A percentile compares a stretch with the other conserved stretches of the same genome.
Evolutionary conservation across 1,140 invertebrate genomes (phyloP).

Genomic region (Drosophila pectinifera): DNA sequence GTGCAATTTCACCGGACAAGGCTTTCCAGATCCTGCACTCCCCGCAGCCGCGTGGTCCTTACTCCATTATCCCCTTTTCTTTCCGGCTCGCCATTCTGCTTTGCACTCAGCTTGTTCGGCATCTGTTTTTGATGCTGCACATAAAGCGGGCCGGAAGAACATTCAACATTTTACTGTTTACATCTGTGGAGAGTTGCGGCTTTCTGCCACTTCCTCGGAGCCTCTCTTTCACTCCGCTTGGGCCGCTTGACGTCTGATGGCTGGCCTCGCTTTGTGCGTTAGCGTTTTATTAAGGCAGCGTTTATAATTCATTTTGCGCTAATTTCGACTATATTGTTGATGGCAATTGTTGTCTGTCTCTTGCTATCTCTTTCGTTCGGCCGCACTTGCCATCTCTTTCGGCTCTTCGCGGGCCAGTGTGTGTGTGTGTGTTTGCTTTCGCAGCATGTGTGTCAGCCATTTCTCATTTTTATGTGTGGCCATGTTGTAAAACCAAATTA

Average conservation of each 20-base stretch:
- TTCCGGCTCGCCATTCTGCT: conserved; percentile 1
- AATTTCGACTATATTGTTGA: conserved; percentile 78
- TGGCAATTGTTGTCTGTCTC: conserved; percentile 44
- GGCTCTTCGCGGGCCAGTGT: neutral
- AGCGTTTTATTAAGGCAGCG: conserved; percentile 66
- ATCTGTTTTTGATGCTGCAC: conserved; percentile 53
- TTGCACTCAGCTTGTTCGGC: conserved; percentile 22
- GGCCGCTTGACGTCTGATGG: conserved; percentile 16
- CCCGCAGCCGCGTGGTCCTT: neutral
- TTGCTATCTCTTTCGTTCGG: neutral
- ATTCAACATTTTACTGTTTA: conserved; percentile 54
- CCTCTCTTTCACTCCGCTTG: neutral
- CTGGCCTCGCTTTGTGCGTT: conserved; percentile 47
- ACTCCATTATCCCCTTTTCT: conserved; percentile 8
- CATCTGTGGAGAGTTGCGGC: conserved; percentile 36
- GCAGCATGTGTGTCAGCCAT: conserved; percentile 77
- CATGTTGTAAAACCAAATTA: conserved; percentile 83
- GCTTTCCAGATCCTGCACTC: conserved; percentile 14
- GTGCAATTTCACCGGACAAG: conserved; percentile 38
- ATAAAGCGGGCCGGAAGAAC: conserved; percentile 44
- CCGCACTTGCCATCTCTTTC: conserved; percentile 1
- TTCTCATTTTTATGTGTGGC: conserved; percentile 81
- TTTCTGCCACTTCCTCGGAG: conserved; percentile 4
- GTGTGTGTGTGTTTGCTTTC: conserved; percentile 23
- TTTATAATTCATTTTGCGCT: conserved; percentile 84